phyloP scores from a whole-genome alignment of 2,888 invertebrate species.

The Apamea sordens region DNA sequence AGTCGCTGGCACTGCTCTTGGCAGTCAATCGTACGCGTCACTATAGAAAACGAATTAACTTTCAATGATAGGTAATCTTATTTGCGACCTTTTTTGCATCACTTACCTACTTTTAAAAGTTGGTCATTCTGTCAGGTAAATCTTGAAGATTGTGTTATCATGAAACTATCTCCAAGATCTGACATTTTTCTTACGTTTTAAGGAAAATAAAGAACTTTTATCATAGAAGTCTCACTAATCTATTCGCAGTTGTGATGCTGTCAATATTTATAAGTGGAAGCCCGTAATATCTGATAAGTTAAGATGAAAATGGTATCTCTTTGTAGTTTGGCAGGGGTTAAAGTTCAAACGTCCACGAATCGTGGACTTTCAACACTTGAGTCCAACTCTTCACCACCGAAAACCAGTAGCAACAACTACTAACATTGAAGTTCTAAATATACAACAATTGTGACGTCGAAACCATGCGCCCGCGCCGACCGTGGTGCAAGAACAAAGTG shows the following conservation, averaged over 20 bases:
- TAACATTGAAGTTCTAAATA: constrained; percentile 29
- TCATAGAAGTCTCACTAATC: neutral
- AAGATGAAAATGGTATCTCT: neutral
- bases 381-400: neutral
- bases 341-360: neutral
- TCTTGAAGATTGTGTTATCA: neutral
- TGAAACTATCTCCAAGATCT: neutral
- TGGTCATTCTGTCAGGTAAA: neutral
- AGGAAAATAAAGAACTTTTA: neutral
- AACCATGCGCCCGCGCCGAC: constrained; percentile 16
- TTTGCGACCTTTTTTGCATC: neutral
- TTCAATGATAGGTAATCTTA: neutral
- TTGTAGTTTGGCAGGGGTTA: neutral
- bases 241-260: neutral
- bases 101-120: neutral
- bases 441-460: constrained; percentile 32
- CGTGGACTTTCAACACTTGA: neutral
- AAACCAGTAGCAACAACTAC: neutral
- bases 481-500: constrained; percentile 29
- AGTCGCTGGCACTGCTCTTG: constrained; percentile 20
- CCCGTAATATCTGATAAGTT: neutral
- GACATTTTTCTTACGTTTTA: neutral
- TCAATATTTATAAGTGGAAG: neutral
- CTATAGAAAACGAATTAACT: constrained; percentile 34
- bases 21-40: neutral